Evolutionary conservation across 2,888 invertebrate species (phyloP), one percentile per base, ranked within the genome.

Genomic region (Rhyacophila evoluta): DNA sequence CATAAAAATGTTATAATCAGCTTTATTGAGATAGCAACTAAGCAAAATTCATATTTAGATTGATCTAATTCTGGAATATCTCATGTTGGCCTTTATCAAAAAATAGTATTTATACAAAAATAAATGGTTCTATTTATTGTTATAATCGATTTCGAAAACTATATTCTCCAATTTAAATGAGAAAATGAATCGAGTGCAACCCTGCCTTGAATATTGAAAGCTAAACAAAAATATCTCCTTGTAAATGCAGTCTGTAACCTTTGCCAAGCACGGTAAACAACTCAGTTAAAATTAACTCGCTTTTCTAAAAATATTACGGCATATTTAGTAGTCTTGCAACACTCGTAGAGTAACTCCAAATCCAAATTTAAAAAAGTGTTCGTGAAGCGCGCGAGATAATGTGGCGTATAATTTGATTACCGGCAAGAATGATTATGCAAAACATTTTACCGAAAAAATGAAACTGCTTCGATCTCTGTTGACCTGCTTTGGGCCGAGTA

Each of bases 391-490:
- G 25, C 55, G 25, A 19, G 5, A 41, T 41, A 41, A 55, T 55
- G 55, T 55, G 55, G 19, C 55, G 55, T 55, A 19, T 55, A 4
- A 25, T 55, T 55, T 55, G 25, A 55, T 55, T 25, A 55, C 55
- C 55, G 55, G 55, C 55, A 19, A 12, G 19, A 55, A 55, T 8
- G 2, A 55, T 55, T 55, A 55, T 55, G 55, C 55, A 55, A 55
- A n/a, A 55, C 19, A 55, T 25, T 25, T 33, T 6, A 1, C 15
- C 55, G 25, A 55, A 55, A 55, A 33, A 55, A 19, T 8, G 10
- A 55, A 55, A 55, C 55, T 55, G 55, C 55, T 55, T 55, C 55
- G 55, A 55, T 55, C 55, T 55, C 55, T 55, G 55, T 55, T 55
- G 55, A 55, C 55, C 55, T 25, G 55, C 19, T 55, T 55, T 25